Percentiles rank a stretch among this genome's conserved stretches.
Evolutionary conservation across 1,140 invertebrate species (phyloP).

Genomic region (Papilio machaon): DNA sequence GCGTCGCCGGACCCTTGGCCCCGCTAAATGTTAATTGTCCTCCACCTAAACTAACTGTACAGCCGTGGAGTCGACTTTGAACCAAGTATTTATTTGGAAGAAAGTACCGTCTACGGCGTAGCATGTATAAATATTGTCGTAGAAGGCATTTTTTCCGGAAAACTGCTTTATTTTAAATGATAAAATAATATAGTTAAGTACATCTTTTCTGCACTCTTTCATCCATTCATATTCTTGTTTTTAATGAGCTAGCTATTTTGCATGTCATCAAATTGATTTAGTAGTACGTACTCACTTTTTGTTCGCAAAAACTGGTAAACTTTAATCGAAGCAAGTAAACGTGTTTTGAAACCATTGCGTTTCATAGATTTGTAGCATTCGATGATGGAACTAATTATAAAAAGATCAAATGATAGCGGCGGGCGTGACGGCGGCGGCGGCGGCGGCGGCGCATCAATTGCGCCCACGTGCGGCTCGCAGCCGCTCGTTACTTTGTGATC

Average conservation of each 20-base stretch:
- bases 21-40: constrained; percentile 62
- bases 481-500: neutral
- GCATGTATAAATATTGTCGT: neutral
- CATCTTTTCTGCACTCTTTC: neutral
- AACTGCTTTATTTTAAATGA: neutral
- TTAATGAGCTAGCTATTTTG: neutral
- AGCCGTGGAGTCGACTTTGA: constrained; percentile 40
- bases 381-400: constrained; percentile 13
- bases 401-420: neutral
- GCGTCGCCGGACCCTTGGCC: constrained; percentile 66
- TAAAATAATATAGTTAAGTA: no score
- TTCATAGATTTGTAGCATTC: neutral
- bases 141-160: neutral
- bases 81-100: neutral
- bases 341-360: neutral
- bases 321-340: neutral
- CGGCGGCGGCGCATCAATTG: neutral
- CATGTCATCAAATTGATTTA: neutral
- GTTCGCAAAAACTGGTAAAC: neutral
- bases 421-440: neutral
- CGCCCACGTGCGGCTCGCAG: constrained; percentile 22
- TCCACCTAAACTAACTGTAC: constrained; percentile 53
- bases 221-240: neutral
- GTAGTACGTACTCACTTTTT: neutral
- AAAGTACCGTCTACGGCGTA: neutral